Evolutionary conservation across 2,113 vertebrate genomes (phyloP).

Genomic region (Columbina picui): DNA sequence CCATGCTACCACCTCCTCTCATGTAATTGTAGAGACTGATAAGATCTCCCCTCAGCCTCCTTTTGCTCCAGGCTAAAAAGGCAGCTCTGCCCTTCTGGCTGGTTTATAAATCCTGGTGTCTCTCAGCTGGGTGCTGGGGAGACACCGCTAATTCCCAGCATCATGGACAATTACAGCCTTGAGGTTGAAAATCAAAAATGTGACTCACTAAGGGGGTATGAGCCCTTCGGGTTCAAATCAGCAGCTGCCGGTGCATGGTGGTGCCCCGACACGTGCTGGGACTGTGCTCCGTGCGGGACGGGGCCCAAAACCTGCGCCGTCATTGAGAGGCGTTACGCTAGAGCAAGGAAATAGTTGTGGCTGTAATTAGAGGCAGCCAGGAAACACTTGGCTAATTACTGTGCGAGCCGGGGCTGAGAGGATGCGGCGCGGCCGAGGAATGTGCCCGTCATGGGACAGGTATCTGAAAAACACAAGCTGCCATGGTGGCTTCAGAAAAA

Average conservation of each 20-base stretch:
- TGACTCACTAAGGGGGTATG: not conserved
- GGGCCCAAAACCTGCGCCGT: not conserved
- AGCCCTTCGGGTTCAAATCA: not conserved
- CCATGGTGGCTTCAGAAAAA: not conserved
- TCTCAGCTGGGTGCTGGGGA: not conserved
- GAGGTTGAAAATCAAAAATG: not conserved
- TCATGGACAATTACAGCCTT: not conserved
- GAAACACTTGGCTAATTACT: slow-evolving; percentile 54
- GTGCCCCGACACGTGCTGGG: not conserved
- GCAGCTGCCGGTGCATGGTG: not conserved
- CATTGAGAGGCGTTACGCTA: not conserved
- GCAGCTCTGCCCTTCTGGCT: not conserved
- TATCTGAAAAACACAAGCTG: slow-evolving; percentile 32
- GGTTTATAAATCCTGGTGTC: not conserved
- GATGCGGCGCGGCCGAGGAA: not conserved
- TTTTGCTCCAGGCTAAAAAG: not conserved
- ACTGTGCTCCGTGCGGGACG: not conserved
- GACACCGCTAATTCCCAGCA: not conserved
- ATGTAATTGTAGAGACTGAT: too few species aligned
- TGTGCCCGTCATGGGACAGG: not conserved
- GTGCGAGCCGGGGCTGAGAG: not conserved
- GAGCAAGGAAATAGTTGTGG: slow-evolving; percentile 25
- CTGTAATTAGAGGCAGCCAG: slow-evolving; percentile 55
- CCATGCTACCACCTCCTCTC: too few species aligned
- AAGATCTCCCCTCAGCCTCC: too few species aligned